Base-by-base conservation (phyloP, 2,797 vertebrate genomes). In the Poeciliopsis paucimaculata region DNA sequence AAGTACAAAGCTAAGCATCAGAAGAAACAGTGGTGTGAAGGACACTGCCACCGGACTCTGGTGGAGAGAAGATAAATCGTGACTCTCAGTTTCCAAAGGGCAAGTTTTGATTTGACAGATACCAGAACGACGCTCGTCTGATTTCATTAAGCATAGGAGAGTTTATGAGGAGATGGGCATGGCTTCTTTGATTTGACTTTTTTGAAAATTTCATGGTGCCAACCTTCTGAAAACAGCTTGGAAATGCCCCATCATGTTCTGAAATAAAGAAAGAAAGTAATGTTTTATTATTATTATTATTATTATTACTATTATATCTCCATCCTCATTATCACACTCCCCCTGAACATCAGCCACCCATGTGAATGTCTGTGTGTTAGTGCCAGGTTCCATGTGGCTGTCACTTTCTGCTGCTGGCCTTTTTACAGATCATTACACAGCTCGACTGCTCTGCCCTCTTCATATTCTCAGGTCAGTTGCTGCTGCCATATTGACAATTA, bases 341-440 rank as follows among this genome's bases (percentile, higher is more conserved):
- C 45, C 45, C 34, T 41, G 18, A 71, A 31, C 64, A 55, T 39
- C 49, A 75, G 76, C 31, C n/a, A 72, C 34, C 34, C 11, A 39
- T 2, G 0, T 73, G 64, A 47, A 46, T 36, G 60, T 47, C 1
- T 46, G 62, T 57, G 47, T 73, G 34, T 57, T n/a, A 15, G n/a
- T 16, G 31, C 3, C 1, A 51, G 4, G 70, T 82, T 76, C 36
- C 51, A 79, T 68, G 20, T 51, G 73, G 78, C 74, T 79, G 74
- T 73, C 74, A 73, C 5, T 0, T 28, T 77, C 60, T 47, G 45
- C 43, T 10, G 64, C 6, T 84, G 90, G 73, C 83, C 88, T 90
- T 90, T 89, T 71, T 75, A 82, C 75, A 70, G 77, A 87, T 88
- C 60, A 77, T 85, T 80, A 76, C 77, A 57, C 72, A 72, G 55